Evolutionary conservation across 1,140 invertebrate species (phyloP), one percentile per base, ranked within the genome.

Genomic region (Procambarus virginalis): DNA sequence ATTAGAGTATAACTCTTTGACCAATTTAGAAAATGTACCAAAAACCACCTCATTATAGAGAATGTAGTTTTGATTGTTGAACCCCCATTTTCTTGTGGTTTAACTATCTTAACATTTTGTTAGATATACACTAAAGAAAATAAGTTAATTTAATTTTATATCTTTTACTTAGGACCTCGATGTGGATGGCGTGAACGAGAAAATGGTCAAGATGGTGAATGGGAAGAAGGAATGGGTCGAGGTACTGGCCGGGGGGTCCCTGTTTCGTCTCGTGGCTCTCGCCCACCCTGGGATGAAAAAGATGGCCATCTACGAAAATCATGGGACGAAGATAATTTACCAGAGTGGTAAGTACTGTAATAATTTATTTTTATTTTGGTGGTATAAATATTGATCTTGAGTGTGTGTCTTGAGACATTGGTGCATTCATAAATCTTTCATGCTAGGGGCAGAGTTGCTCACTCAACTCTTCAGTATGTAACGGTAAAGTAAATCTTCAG

Each of bases 171-270:
- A 89, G 86, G 90, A 68, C 78, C 82, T 60, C 83, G 91, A 48
- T 76, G 75, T 78, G 91, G 95, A 93, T 96, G 96, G 96, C 95
- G 96, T 51, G 96, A 96, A 90, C 95, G 95, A 81, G 95, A 96
- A 20, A 92, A 92, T 75, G 86, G 78, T 20, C 88, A 77, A 70
- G 88, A 86, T 68, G 86, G 94, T 70, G 94, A 94, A 60, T 95
- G 95, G 94, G 95, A 94, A 91, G 93, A 94, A 9, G 81, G 80
- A 6, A 34, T 76, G n/a, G 88, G 88, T 22, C 81, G 88, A 60
- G 88, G 88, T 46, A 84, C 81, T 55, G 82, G 81, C 73, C 81
- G 88, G 76, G 88, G 88, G 46, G 76, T 89, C 46, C 88, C 88
- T 51, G 81, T 68, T n/a, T 60, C 80, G 14, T 60, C 88, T 10